These are phyloP conservation scores for Cryptoblepharus egeriae DNA, from an alignment of 2,797 vertebrate species.

Conservation along the genomic window DNA sequence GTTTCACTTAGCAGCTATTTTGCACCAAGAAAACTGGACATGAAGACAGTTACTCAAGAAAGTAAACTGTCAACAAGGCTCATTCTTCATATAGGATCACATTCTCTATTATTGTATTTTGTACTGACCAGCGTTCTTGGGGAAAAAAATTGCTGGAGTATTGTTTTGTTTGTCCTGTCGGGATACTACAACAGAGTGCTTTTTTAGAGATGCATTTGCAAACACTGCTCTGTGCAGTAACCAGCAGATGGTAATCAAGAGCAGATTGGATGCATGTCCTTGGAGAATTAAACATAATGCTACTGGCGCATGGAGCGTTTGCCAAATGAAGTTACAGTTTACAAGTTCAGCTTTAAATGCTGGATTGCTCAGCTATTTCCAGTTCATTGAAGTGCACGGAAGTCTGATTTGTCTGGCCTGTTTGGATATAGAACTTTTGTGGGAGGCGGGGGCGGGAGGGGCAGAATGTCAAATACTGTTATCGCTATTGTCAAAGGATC, in stretches of 20 bases:
- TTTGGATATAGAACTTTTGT: conserved; percentile 17
- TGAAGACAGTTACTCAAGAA: not conserved
- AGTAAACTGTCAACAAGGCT: not conserved
- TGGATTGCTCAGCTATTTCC: conserved; percentile 41
- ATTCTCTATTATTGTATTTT: accelerated
- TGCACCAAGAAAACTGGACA: not conserved
- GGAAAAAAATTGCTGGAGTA: not conserved
- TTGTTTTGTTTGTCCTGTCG: conserved; percentile 14
- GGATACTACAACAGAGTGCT: conserved; percentile 3
- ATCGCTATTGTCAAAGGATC: conserved; percentile 4
- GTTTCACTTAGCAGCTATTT: not conserved
- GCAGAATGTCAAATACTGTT: conserved; percentile 34
- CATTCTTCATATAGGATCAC: not conserved
- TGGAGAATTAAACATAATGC: conserved; percentile 31
- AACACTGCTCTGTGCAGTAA: conserved; percentile 64
- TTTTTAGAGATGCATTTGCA: conserved; percentile 54
- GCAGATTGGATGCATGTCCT: conserved; percentile 60
- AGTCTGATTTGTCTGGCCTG: conserved; percentile 34
- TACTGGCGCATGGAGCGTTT: conserved; percentile 27
- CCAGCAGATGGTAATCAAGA: conserved; percentile 82
- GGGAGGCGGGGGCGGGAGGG: not conserved
- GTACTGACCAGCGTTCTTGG: not conserved
- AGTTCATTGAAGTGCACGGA: conserved; percentile 8
- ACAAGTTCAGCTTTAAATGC: conserved; percentile 36
- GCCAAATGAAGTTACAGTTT: conserved; percentile 25